These are phyloP conservation scores for Corella eumyota DNA, from an alignment of 23 tunicate species.

Conservation along the genomic window DNA sequence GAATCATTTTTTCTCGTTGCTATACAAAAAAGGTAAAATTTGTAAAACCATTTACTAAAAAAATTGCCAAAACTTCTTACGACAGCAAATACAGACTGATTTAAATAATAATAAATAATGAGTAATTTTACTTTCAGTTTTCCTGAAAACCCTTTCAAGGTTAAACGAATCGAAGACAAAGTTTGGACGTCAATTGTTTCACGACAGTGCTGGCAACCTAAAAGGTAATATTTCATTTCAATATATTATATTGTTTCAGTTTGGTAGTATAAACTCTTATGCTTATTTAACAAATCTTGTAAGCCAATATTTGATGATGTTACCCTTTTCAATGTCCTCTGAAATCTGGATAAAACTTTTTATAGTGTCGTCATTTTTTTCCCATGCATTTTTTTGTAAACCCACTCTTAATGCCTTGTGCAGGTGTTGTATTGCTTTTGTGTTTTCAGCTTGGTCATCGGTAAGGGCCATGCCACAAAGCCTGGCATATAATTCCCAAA, in stretches of 20 bases:
- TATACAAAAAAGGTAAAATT: constrained; percentile 2
- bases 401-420: constrained; percentile 48
- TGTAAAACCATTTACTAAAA: no score
- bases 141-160: constrained; percentile 36
- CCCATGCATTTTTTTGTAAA: constrained; percentile 47
- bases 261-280: no score
- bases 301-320: no score
- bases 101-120: neutral
- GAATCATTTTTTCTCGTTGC: constrained; percentile 36
- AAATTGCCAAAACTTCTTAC: no score
- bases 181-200: neutral
- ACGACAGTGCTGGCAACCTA: constrained; percentile 1
- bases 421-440: constrained; percentile 35
- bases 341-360: constrained; percentile 9
- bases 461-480: constrained; percentile 25
- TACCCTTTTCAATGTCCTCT: no score
- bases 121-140: constrained; percentile 35
- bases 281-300: no score
- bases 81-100: no score
- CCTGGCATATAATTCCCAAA: constrained; percentile 58
- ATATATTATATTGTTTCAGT: no score
- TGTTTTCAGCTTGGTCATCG: constrained; percentile 19
- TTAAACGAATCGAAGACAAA: constrained; percentile 35
- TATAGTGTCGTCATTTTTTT: constrained; percentile 34
- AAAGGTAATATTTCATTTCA: neutral